Evolutionary conservation across 2,113 vertebrate genomes (phyloP), one percentile per base, ranked within the genome.

Genomic region (Pycnonotus jocosus): DNA sequence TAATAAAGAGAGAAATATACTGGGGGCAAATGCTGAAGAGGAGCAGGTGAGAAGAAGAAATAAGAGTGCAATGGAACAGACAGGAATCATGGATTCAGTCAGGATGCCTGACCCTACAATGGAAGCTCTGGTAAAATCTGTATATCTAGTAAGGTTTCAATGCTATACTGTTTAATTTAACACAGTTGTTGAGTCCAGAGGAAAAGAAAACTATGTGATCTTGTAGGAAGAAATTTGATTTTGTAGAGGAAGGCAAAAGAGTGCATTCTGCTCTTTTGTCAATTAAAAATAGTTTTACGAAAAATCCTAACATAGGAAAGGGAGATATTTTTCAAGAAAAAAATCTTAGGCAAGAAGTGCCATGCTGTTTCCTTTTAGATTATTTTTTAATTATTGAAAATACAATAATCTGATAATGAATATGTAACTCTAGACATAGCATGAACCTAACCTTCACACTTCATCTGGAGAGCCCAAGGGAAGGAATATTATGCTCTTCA

Each of bases 1-100:
- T 2, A 38, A 35, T 30, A 80, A 40, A 42, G 15, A 78, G 22
- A 47, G 12, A 90, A 92, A 82, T 37, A 47, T 3, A 45, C 1
- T 22, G 14, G 14, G 6, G 28, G 2, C 2, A 76, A 84, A 69
- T 45, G 25, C 12, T 77, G 50, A 77, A 61, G 18, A 77, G 25
- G 6, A 80, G 38, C 35, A 42, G 25, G 2, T 12, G 12, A 71
- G 31, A 65, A 37, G 12, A 69, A 57, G 22, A 21, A 53, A 86
- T 45, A 71, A 70, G 19, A 33, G 22, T 0, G 0, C 65, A 18
- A 8, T 35, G 4, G 14, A 78, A 78, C 11, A 82, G 9, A 7
- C 33, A 68, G 12, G 15, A 44, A 45, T 37, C n/a, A 71, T 4
- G 12, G 35, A 82, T 60, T 5, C 31, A 62, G 54, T 44, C 37